These are phyloP conservation scores for Acanthosepion lycidas DNA, from an alignment of 2,888 invertebrate species.

Conservation along the genomic window DNA sequence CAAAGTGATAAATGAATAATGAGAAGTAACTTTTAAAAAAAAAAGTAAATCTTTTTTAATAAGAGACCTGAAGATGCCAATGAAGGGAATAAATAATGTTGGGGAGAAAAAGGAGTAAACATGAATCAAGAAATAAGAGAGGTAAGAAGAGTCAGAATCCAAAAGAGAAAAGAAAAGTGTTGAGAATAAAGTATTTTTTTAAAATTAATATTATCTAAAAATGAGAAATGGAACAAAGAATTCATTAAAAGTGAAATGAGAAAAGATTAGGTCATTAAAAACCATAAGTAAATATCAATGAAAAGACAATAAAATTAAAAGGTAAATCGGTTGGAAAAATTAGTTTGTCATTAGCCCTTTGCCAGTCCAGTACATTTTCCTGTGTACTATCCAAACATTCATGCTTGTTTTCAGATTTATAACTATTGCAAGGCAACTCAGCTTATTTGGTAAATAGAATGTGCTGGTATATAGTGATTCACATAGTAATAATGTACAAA, in stretches of 20 bases:
- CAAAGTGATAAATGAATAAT: not conserved
- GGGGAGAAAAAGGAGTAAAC: not conserved
- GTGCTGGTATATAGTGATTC: no score
- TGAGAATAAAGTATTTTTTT: not conserved
- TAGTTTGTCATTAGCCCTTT: no score
- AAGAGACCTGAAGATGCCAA: not conserved
- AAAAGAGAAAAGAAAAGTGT: not conserved
- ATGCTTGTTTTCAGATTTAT: no score
- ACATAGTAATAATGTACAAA: no score
- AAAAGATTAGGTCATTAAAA: not conserved
- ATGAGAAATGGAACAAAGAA: not conserved
- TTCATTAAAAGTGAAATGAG: not conserved
- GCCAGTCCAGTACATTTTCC: no score
- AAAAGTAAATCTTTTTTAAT: not conserved
- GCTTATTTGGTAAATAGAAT: no score
- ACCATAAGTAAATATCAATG: not conserved
- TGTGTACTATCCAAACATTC: no score
- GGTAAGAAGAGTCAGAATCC: no score
- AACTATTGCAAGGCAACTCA: no score
- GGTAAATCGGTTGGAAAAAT: no score
- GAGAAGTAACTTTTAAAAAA: not conserved
- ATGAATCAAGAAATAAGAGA: not conserved
- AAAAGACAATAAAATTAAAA: no score
- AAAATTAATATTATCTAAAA: not conserved
- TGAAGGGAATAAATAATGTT: not conserved